A percentile compares a stretch with the other conserved stretches of the same genome.
Evolutionary conservation across 2,888 invertebrate species (phyloP).

Genomic region (Sylvicola fuscatus): DNA sequence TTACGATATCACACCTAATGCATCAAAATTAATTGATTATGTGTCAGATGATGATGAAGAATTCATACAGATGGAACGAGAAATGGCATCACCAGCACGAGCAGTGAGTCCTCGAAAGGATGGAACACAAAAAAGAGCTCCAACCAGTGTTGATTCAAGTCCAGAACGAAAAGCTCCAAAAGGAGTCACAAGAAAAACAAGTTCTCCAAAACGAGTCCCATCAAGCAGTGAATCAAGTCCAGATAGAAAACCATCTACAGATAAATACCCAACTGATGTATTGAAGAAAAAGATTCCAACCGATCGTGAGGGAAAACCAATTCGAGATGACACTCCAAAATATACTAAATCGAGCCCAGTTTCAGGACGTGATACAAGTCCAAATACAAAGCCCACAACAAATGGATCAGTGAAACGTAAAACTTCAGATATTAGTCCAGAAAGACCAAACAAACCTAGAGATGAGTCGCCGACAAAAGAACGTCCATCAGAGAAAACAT

Average conservation of each 20-base stretch:
- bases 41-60: too few relatives aligned
- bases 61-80: too few relatives aligned
- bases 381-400: slow-evolving; percentile 12
- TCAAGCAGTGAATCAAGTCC: background rate
- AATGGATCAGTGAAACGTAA: slow-evolving; percentile 9
- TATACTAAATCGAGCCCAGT: too few relatives aligned
- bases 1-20: too few relatives aligned
- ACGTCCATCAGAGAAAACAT: slow-evolving; percentile 1
- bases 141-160: background rate
- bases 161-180: background rate
- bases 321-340: too few relatives aligned
- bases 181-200: too few relatives aligned
- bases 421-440: slow-evolving; percentile 8
- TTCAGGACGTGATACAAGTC: slow-evolving; percentile 5
- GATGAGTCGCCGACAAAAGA: slow-evolving; percentile 1
- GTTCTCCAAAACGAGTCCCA: background rate
- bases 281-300: background rate
- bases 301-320: background rate
- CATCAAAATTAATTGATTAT: too few relatives aligned
- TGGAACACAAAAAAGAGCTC: background rate
- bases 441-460: slow-evolving; percentile 1
- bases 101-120: too few relatives aligned
- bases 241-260: slow-evolving; percentile 2
- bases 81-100: too few relatives aligned
- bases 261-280: background rate